These are phyloP conservation scores for Volucella bombylans DNA, from an alignment of 2,888 invertebrate species.

Conservation along the genomic window DNA sequence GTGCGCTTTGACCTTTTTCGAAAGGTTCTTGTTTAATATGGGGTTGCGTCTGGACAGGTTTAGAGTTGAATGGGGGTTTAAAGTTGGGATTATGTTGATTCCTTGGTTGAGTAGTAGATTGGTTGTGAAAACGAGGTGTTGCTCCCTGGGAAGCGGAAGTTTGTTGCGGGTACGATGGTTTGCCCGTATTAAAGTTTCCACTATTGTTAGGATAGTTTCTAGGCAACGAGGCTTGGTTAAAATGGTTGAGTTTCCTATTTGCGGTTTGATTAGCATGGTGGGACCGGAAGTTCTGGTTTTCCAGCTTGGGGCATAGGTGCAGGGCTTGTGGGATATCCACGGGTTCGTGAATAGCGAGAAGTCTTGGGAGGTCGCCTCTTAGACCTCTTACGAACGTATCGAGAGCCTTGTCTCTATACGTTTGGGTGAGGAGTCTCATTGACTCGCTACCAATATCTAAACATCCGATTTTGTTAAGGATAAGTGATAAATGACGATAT, in stretches of 20 bases:
- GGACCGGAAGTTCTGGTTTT: not conserved
- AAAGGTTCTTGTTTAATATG: too few relatives aligned
- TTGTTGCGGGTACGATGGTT: too few relatives aligned
- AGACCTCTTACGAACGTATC: constrained; percentile 14
- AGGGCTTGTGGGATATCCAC: constrained; percentile 4
- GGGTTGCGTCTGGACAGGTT: too few relatives aligned
- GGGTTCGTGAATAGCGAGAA: not conserved
- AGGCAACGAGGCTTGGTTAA: too few relatives aligned
- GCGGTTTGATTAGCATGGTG: not conserved
- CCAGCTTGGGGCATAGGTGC: not conserved
- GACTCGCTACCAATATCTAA: not conserved
- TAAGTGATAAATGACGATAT: constrained; percentile 6
- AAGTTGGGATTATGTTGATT: too few relatives aligned
- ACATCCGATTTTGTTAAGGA: not conserved
- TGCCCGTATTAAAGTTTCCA: too few relatives aligned
- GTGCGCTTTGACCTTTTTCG: too few relatives aligned
- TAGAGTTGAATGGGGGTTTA: too few relatives aligned
- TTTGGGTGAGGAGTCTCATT: not conserved
- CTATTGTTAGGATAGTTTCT: too few relatives aligned
- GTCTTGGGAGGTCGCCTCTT: constrained; percentile 7
- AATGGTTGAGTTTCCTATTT: not conserved
- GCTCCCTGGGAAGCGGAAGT: too few relatives aligned
- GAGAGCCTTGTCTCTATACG: constrained; percentile 22
- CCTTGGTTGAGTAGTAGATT: too few relatives aligned
- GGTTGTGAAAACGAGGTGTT: too few relatives aligned